Evolutionary conservation across 2,888 invertebrate species (phyloP).

Genomic region (Orchesellides sinensis): DNA sequence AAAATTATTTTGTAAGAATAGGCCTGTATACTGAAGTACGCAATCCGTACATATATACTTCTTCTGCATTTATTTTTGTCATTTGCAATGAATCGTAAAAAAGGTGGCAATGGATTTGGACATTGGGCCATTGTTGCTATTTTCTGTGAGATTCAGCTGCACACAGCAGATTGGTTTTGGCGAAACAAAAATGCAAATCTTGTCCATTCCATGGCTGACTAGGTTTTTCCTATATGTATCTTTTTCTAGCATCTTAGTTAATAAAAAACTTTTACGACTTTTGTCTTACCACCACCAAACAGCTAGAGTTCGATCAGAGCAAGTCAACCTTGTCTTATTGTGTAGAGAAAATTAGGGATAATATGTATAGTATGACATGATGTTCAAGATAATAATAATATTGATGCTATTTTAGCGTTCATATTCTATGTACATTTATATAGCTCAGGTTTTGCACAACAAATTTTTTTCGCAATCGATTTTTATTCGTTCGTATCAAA

Average conservation of each 20-base stretch:
- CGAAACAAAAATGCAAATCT: constrained; percentile 10
- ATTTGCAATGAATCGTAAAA: constrained; percentile 49
- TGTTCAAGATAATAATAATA: too few relatives aligned
- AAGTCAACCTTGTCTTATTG: too few relatives aligned
- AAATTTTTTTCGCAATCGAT: not conserved
- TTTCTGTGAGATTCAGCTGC: not conserved
- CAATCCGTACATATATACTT: not conserved
- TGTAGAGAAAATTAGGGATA: too few relatives aligned
- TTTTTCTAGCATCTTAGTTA: not conserved
- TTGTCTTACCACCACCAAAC: too few relatives aligned
- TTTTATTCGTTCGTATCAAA: too few relatives aligned
- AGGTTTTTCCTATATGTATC: constrained; percentile 43
- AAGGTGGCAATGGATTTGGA: constrained; percentile 6
- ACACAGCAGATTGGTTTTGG: not conserved
- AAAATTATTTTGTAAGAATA: not conserved
- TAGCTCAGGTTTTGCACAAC: not conserved
- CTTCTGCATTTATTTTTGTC: constrained; percentile 22
- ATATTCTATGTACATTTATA: too few relatives aligned
- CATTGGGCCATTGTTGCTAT: not conserved
- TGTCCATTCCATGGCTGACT: constrained; percentile 63
- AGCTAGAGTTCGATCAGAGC: too few relatives aligned
- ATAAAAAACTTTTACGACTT: too few relatives aligned
- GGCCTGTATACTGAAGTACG: not conserved
- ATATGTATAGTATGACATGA: too few relatives aligned
- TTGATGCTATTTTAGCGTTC: too few relatives aligned